Conservation (phyloP, 23 tunicate species). For the Trididemnum clinides region DNA sequence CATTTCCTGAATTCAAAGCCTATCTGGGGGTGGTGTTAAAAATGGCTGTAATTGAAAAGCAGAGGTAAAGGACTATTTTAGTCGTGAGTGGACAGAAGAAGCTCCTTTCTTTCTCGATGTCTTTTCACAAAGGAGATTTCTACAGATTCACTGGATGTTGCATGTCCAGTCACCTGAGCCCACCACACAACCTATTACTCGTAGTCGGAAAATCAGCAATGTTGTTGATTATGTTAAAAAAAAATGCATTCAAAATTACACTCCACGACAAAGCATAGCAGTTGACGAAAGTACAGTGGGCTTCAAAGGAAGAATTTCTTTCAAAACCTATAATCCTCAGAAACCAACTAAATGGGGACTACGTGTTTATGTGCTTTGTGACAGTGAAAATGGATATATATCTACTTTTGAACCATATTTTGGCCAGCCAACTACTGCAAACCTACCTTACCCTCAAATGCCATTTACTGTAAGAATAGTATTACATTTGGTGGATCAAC, state of each 20-base stretch:
- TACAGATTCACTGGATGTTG: slow-evolving; percentile 30
- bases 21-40: slow-evolving; percentile 31
- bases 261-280: slow-evolving; percentile 21
- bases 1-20: slow-evolving; percentile 26
- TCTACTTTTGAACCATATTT: slow-evolving; percentile 34
- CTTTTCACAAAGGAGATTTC: slow-evolving; percentile 12
- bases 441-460: background rate
- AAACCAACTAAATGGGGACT: slow-evolving; percentile 52
- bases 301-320: slow-evolving; percentile 30
- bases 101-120: slow-evolving; percentile 33
- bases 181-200: slow-evolving; percentile 2
- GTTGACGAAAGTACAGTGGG: slow-evolving; percentile 42
- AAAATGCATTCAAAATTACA: slow-evolving; percentile 14
- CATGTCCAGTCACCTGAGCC: slow-evolving; percentile 27
- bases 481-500: slow-evolving; percentile 28
- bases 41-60: slow-evolving; percentile 14
- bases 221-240: slow-evolving; percentile 4
- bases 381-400: slow-evolving; percentile 21
- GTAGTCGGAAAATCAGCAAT: slow-evolving; percentile 11
- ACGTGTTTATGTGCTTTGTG: slow-evolving; percentile 19
- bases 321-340: slow-evolving; percentile 44
- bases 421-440: slow-evolving; percentile 6
- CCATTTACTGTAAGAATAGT: slow-evolving; percentile 40
- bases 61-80: slow-evolving; percentile 17
- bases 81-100: background rate